Base-by-base conservation (phyloP, 2,888 invertebrate species). In the Eupithecia dodoneata region DNA sequence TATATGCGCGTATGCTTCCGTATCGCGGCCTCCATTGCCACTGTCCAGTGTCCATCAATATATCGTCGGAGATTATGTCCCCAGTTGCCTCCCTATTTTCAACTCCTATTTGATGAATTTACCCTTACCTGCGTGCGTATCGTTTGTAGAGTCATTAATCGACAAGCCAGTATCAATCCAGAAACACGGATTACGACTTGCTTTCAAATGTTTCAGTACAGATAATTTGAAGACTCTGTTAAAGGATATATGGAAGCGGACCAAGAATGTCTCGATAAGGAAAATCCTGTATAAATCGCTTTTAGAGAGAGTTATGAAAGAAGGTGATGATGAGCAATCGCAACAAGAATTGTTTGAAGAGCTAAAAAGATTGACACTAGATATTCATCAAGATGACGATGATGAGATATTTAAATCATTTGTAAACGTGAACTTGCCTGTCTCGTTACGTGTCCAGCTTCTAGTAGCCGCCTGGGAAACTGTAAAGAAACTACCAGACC, bases 131-230 rank as follows among this genome's bases (percentile, higher is more conserved):
- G 76, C 76, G 18, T 86, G 85, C 49, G 81, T 85, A 10, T 76
- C 85, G 55, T 92, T 92, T 69, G 83, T 92, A 3, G 83, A 86
- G 76, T 76, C 84, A 13, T 74, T 89, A 63, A 76, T 92, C 72
- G 79, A 91, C 52, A 78, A 85, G 12, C 91, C 90, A 3, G 79
- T 91, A 3, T 90, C 91, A 3, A 81, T 90, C 45, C 91, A 91
- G 76, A 91, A 92, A 77, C 90, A 91, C 71, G 90, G 88, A 4
- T 72, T 92, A 67, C 86, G 90, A 2, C 80, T 91, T 15, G 91
- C 92, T 2, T 92, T 92, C 76, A 76, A 86, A 76, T 87, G 86
- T 79, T 91, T 87, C 70, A 84, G 81, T 65, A 72, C 80, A n/a
- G 85, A 87, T 63, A 85, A 85, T 76, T 81, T 92, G 52, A 86